Percentiles rank a stretch among this genome's conserved stretches.
Conservation (phyloP, 2,797 vertebrate species). For the Acanthurus leucopareius region DNA sequence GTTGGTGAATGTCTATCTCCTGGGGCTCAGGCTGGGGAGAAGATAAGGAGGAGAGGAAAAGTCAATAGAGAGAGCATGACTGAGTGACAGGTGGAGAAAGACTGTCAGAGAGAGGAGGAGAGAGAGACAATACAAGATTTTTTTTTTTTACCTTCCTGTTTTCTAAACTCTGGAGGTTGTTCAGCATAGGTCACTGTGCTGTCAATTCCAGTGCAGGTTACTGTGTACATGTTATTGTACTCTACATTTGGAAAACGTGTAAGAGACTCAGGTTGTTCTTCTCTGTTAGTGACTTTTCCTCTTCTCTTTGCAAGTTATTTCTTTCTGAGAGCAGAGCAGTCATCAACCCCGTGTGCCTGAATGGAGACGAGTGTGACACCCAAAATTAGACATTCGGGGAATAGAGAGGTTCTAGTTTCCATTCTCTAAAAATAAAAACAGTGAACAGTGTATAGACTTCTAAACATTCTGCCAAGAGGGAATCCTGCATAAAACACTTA, state of each 20-base stretch:
- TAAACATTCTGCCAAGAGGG: neutral
- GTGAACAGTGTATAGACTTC: neutral
- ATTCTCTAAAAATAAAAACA: neutral
- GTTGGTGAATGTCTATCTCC: constrained; percentile 49
- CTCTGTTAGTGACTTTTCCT: neutral
- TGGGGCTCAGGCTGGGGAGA: constrained; percentile 43
- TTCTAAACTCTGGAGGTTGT: constrained; percentile 12
- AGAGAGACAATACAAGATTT: neutral
- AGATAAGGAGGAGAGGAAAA: constrained; percentile 58
- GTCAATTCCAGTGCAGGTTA: constrained; percentile 16
- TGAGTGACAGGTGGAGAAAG: constrained; percentile 43
- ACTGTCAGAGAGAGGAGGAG: constrained; percentile 15
- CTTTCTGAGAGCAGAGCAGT: neutral
- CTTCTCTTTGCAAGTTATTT: neutral
- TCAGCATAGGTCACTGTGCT: constrained; percentile 25
- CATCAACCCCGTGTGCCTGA: neutral
- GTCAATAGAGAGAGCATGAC: constrained; percentile 60
- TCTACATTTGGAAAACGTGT: neutral
- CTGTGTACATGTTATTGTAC: neutral
- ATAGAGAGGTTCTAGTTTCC: neutral
- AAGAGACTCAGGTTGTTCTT: neutral
- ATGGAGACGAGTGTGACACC: neutral
- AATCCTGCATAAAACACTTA: neutral
- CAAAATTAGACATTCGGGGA: neutral
- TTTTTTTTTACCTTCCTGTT: neutral